phyloP scores from a whole-genome alignment of 2,888 invertebrate genomes.

The Torymus auratus region DNA sequence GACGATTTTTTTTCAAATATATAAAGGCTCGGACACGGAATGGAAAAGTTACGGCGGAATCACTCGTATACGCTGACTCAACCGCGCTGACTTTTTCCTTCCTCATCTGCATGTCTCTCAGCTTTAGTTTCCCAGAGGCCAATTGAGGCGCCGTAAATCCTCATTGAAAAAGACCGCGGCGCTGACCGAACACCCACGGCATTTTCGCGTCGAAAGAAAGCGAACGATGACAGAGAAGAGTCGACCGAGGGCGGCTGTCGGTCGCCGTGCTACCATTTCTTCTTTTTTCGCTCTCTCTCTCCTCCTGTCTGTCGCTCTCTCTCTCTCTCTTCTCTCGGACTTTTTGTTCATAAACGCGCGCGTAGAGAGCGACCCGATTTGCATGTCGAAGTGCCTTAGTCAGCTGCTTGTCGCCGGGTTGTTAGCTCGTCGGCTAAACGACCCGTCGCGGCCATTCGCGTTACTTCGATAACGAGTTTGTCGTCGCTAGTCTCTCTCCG shows the following conservation, averaged over 20 bases:
- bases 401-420: slow-evolving; percentile 61
- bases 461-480: slow-evolving; percentile 59
- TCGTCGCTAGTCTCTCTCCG: slow-evolving; percentile 15
- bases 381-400: slow-evolving; percentile 71
- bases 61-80: no score
- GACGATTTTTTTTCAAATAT: no score
- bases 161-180: no score
- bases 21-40: no score
- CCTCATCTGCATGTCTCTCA: no score
- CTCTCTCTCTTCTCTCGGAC: background rate
- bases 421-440: slow-evolving; percentile 61
- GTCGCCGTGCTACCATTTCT: background rate
- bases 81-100: no score
- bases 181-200: background rate
- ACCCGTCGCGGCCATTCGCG: slow-evolving; percentile 58
- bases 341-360: slow-evolving; percentile 46
- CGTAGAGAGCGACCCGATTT: slow-evolving; percentile 63
- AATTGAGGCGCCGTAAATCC: no score
- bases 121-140: no score
- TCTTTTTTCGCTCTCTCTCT: background rate
- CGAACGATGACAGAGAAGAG: no score
- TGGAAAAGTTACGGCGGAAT: no score
- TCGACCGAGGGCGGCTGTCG: background rate
- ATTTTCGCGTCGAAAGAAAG: background rate
- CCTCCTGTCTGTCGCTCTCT: slow-evolving; percentile 6